Conservation (phyloP, 1,140 invertebrate species). For the Leptopilina clavipes region DNA sequence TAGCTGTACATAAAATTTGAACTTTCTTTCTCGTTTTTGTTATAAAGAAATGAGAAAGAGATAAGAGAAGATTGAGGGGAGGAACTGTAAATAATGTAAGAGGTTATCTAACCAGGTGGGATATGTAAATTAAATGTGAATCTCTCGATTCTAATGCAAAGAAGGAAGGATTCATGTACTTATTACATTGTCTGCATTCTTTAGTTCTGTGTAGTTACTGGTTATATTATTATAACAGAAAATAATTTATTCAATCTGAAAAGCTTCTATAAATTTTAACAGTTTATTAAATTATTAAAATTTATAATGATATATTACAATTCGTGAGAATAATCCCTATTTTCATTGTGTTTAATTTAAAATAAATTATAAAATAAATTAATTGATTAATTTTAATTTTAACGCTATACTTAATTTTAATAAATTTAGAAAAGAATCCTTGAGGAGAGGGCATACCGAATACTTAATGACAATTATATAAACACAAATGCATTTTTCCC, state of each 20-base stretch:
- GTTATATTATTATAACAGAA: not conserved
- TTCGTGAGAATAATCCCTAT: too few relatives aligned
- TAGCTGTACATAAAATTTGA: not conserved
- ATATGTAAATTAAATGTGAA: constrained; percentile 5
- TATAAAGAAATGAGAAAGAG: not conserved
- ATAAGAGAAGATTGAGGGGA: not conserved
- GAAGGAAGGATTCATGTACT: not conserved
- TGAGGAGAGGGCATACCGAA: too few relatives aligned
- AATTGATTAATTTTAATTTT: too few relatives aligned
- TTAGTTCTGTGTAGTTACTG: not conserved
- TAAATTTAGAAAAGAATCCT: too few relatives aligned
- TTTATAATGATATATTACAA: too few relatives aligned
- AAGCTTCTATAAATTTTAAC: too few relatives aligned
- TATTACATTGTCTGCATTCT: constrained; percentile 8
- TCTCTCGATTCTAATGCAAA: not conserved
- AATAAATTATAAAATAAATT: too few relatives aligned
- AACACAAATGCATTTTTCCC: not conserved
- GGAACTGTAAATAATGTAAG: constrained; percentile 12
- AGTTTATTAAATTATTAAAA: too few relatives aligned
- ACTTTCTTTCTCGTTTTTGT: not conserved
- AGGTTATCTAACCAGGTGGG: constrained; percentile 18
- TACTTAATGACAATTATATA: not conserved
- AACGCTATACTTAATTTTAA: too few relatives aligned
- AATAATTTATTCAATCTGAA: not conserved
- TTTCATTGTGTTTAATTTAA: too few relatives aligned